Base-by-base conservation (phyloP, 2,113 vertebrate species). In the Haplochromis burtoni region DNA sequence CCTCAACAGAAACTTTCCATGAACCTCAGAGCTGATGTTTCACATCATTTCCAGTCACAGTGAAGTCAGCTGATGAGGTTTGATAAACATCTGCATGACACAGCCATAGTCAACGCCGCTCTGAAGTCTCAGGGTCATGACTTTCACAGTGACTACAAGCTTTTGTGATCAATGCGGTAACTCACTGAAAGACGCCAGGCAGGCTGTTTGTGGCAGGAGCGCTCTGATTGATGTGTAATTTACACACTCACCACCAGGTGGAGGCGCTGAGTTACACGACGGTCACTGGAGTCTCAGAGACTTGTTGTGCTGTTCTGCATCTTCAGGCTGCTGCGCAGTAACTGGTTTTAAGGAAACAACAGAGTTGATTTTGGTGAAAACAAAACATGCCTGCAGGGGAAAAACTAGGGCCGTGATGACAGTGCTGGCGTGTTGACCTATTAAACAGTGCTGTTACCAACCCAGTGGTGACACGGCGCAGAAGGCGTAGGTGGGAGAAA, bases 51-150 rank as follows among this genome's bases (percentile, higher is more conserved):
- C 78, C 84, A 92, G 90, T 91, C 91, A 83, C 66, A 84, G 68
- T 79, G 85, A 86, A 87, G 71, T 96, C 94, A 95, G 92, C 88
- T 92, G 91, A 92, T 66, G 88, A 83, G 89, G 87, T 57, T 79
- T 47, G 59, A 84, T 49, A 12, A 53, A 81, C 29, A 84, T 38
- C 29, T 73, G 61, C 16, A 16, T 87, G 86, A 89, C 79, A 80
- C 68, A 86, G 84, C 35, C 9, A 13, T 63, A 21, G 83, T 40
- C 83, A 29, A n/a, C 31, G 2, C 21, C 29, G 31, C 19, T 80
- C 7, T 84, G 49, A 68, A 81, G 21, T 24, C n/a, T 71, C 82
- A 53, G 47, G 9, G 26, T 78, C 51, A 63, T 71, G 88, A 83
- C 42, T 86, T 51, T 14, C 16, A 26, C 19, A 47, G 29, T n/a